phyloP scores from a whole-genome alignment of 2,797 vertebrate genomes.

The Tragopan temminckii region DNA sequence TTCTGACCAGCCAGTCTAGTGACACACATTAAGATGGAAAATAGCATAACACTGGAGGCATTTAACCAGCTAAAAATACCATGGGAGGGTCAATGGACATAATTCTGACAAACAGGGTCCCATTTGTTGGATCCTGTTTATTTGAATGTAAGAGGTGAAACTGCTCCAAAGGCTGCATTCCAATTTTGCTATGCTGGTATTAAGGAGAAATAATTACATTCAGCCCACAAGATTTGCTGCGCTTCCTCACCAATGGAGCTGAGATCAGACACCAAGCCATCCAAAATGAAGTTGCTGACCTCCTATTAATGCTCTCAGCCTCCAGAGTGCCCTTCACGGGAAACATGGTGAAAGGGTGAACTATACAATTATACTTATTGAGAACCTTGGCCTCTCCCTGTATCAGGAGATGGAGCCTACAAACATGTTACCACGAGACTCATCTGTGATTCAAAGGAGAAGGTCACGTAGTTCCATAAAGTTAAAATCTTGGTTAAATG shows the following conservation, averaged over 20 bases:
- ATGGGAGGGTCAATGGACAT: not conserved
- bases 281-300: conserved; percentile 50
- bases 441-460: not conserved
- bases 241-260: not conserved
- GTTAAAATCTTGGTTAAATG: not conserved
- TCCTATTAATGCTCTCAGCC: conserved; percentile 40
- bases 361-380: not conserved
- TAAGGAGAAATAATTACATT: conserved; percentile 21
- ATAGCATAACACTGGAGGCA: not conserved
- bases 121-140: conserved; percentile 25
- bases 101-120: not conserved
- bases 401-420: not conserved
- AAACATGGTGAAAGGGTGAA: not conserved
- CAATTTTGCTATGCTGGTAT: conserved; percentile 1
- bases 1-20: not conserved
- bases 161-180: not conserved
- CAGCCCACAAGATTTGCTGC: not conserved
- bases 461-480: accelerated
- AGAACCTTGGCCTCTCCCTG: not conserved
- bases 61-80: conserved; percentile 61
- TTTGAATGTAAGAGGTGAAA: conserved; percentile 8
- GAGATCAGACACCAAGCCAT: not conserved
- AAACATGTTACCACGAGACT: not conserved
- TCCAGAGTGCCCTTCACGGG: conserved; percentile 25
- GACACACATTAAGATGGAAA: conserved; percentile 26